These are phyloP conservation scores for Zaprionus camerounensis DNA, from an alignment of 1,140 invertebrate species.

Conservation along the genomic window DNA sequence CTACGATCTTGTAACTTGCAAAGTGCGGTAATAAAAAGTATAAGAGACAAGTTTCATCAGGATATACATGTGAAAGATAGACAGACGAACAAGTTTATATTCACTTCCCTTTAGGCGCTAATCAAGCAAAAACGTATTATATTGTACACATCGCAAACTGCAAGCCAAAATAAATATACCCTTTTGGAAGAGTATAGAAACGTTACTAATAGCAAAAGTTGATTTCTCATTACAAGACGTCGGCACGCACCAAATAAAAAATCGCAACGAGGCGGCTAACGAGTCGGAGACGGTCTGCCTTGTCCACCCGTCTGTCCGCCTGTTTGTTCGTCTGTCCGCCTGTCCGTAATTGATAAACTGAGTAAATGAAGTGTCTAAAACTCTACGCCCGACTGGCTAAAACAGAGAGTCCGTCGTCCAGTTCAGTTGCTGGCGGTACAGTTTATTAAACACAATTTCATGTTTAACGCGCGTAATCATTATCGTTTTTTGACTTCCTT, in stretches of 20 bases:
- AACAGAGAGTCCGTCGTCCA: constrained; percentile 9
- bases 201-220: constrained; percentile 74
- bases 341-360: constrained; percentile 77
- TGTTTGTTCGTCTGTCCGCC: constrained; percentile 14
- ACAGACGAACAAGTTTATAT: too few species aligned
- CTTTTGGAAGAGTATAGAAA: not conserved
- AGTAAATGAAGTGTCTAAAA: constrained; percentile 60
- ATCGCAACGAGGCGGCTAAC: constrained; percentile 66
- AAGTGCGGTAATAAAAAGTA: too few species aligned
- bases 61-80: too few species aligned
- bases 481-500: constrained; percentile 22
- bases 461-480: constrained; percentile 46
- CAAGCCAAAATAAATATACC: not conserved
- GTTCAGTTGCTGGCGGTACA: constrained; percentile 33
- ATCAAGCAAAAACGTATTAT: too few species aligned
- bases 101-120: too few species aligned
- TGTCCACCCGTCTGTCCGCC: constrained; percentile 31
- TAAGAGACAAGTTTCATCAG: too few species aligned
- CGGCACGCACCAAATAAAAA: constrained; percentile 52
- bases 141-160: too few species aligned
- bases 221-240: constrained; percentile 47
- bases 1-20: too few species aligned
- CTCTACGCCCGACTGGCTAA: constrained; percentile 40
- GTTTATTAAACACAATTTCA: constrained; percentile 64
- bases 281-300: constrained; percentile 5